Percentiles rank a stretch among this genome's conserved stretches.
These are phyloP conservation scores for Aeoliscus strigatus DNA, from an alignment of 2,797 vertebrate genomes.

Conservation along the genomic window DNA sequence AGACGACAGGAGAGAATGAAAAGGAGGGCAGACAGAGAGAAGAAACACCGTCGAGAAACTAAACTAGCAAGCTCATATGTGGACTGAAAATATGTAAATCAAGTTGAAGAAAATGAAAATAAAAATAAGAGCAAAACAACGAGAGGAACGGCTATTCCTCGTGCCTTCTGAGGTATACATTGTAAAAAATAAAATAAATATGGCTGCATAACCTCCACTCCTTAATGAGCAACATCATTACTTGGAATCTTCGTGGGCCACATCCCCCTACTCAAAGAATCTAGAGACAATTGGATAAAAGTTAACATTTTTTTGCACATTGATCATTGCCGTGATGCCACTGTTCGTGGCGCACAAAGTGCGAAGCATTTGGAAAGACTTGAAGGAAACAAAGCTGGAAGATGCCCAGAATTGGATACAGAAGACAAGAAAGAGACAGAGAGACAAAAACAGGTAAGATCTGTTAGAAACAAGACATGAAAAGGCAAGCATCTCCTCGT, in stretches of 20 bases:
- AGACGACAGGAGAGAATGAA: conserved; percentile 64
- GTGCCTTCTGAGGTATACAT: conserved; percentile 1
- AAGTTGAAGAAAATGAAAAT: conserved; percentile 22
- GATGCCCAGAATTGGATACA: conserved; percentile 77
- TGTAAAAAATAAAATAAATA: conserved; percentile 11
- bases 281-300: conserved; percentile 61
- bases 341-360: conserved; percentile 35
- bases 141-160: neutral
- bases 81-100: conserved; percentile 14
- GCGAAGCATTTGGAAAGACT: conserved; percentile 35
- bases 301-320: conserved; percentile 55
- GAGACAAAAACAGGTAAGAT: conserved; percentile 70
- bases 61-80: conserved; percentile 23
- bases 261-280: conserved; percentile 62
- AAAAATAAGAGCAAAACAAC: conserved; percentile 15
- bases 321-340: conserved; percentile 23
- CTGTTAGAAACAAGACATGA: conserved; percentile 72
- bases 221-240: conserved; percentile 61
- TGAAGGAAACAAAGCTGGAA: conserved; percentile 23
- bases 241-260: conserved; percentile 60
- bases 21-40: conserved; percentile 64
- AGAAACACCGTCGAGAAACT: conserved; percentile 57
- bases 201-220: conserved; percentile 54
- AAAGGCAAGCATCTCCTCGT: conserved; percentile 62
- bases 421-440: conserved; percentile 71